These are phyloP conservation scores for Alligator mississippiensis DNA, from an alignment of 2,113 vertebrate species.

Conservation along the genomic window DNA sequence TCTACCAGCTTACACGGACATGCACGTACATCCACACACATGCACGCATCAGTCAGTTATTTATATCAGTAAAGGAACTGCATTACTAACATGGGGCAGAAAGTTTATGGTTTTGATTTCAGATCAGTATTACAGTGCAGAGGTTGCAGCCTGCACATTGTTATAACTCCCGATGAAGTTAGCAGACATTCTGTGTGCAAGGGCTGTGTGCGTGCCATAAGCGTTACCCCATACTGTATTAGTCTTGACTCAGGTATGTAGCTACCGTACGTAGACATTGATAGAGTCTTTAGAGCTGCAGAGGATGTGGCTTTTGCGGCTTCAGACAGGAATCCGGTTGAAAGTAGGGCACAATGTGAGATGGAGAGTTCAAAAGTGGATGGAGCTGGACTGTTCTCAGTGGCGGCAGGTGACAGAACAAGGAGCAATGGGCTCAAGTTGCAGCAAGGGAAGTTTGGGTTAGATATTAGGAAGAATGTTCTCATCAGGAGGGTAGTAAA, in stretches of 20 bases:
- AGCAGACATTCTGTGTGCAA: background rate
- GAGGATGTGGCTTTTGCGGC: conserved; percentile 44
- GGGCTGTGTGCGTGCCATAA: background rate
- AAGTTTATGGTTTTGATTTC: background rate
- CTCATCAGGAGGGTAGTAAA: too few species aligned
- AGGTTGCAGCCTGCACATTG: background rate
- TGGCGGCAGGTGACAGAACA: too few species aligned
- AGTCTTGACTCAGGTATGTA: background rate
- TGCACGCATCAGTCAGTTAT: background rate
- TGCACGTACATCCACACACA: fast-evolving
- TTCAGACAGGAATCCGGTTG: conserved; percentile 40
- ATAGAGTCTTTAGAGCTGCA: background rate
- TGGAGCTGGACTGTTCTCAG: too few species aligned
- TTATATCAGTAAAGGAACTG: background rate
- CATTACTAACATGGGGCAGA: background rate
- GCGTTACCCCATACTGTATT: conserved; percentile 12
- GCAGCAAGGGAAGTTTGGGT: too few species aligned
- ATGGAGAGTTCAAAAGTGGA: background rate
- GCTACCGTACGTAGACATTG: too few species aligned
- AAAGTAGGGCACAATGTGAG: conserved; percentile 30
- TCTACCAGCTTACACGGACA: fast-evolving
- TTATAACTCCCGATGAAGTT: background rate
- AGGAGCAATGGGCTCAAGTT: too few species aligned
- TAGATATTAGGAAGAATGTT: too few species aligned
- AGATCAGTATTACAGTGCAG: background rate